Base-by-base conservation (phyloP, 2,797 vertebrate genomes). In the Huso huso region DNA sequence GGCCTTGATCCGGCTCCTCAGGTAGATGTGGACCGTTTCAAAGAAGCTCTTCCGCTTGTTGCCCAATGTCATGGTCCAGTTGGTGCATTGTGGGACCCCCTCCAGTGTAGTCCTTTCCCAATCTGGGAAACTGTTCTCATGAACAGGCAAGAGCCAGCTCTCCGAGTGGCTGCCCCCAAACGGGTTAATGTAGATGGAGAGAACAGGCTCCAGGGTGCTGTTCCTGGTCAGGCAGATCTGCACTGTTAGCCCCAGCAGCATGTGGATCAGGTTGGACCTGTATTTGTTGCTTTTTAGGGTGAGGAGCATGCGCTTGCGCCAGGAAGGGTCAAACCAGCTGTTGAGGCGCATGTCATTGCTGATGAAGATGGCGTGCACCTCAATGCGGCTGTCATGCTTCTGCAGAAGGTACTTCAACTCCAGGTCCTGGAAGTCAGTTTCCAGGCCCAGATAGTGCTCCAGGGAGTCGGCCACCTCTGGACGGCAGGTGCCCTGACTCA, bases 281-380 rank as follows among this genome's bases (percentile, higher is more conserved):
- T 90, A 90, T 67, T 92, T 92, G 86, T 92, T 92, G 74, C 90
- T 92, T 70, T 92, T 92, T 52, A 91, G 75, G n/a, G 90, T 91
- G 49, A 92, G 72, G 49, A 91, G 83, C 89, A 92, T 92, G 66
- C 90, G 83, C 61, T 92, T 91, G 74, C 90, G 82, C 84, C 88
- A 91, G 50, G 88, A 90, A 8, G 90, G 89, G 69, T 92, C 88
- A 0, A 92, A 92, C 90, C 90, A 92, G 73, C 86, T 89, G 10
- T 89, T 88, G 55, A 91, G 79, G n/a, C 87, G 84, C 84, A 92
- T 84, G 77, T 92, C 90, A 0, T 91, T 91, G 79, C 89, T 91
- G 80, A 92, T 91, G 73, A 92, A 92, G 77, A 90, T 91, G 62
- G 90, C 87, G 65, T 89, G 90, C 10, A 91, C 88, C 74, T 90